Base-by-base conservation (phyloP, 1,140 invertebrate species). In the Stegodyphus mimosarum region DNA sequence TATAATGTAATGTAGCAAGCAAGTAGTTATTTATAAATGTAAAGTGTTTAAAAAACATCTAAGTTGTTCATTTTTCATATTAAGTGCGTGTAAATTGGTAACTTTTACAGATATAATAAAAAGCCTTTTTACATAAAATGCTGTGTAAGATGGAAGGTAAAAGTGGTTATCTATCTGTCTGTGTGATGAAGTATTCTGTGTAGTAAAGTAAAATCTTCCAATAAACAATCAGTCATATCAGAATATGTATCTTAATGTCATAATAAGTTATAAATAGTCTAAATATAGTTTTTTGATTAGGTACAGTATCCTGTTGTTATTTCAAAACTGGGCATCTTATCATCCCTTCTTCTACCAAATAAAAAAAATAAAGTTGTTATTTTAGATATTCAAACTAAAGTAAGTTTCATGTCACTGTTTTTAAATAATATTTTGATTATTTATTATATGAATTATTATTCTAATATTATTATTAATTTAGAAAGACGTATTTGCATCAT, bases 301-400 rank as follows among this genome's bases (percentile, higher is more conserved):
- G 69, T 80, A 6, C 72, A 80, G 52, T 63, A 83, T 74, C 79
- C 73, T 52, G 51, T 87, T 7, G 55, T 86, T 18, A 18, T 88
- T 13, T 64, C 50, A 18, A 84, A 69, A 67, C 63, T 88, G 18
- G 85, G 80, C 15, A 64, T 88, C 51, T 69, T 78, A 50, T 51
- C 51, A 49, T 7, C 60, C 3, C 70, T 79, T 48, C 5, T 88
- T 7, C 5, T 55, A 15, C n/a, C 33, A 69, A 63, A 80, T n/a
- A 64, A 18, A 17, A 11, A 33, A n/a, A n/a, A 53, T 13, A 87
- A 78, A 74, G 72, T 88, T 13, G 67, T 64, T 13, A 51, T 88
- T 33, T 70, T 88, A 53, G 86, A 88, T 85, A 73, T 73, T 5
- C 79, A 76, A 13, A 84, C 10, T 33, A 84, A 87, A 33, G 85